phyloP scores from a whole-genome alignment of 2,113 vertebrate genomes.

The Alexandromys fortis region DNA sequence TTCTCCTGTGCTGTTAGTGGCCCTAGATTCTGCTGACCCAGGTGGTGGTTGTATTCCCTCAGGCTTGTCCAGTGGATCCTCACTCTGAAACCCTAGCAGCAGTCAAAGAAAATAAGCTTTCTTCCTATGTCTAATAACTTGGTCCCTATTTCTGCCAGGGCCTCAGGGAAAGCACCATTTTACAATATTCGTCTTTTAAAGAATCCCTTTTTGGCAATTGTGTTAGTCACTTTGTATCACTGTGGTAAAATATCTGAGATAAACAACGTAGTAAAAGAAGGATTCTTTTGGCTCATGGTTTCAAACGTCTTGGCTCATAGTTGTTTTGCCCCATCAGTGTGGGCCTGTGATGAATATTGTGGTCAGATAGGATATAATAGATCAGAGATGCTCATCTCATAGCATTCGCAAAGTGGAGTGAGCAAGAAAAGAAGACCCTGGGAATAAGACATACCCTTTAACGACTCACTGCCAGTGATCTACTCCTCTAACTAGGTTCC shows the following conservation, averaged over 20 bases:
- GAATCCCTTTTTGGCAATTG: not conserved
- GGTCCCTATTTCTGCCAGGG: not conserved
- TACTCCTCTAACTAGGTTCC: not conserved
- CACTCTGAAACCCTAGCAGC: not conserved
- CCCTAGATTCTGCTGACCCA: not conserved
- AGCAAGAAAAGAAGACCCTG: not conserved
- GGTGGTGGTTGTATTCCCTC: not conserved
- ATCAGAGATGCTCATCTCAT: not conserved
- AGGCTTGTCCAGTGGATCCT: not conserved
- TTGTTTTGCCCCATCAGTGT: not conserved
- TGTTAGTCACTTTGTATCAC: not conserved
- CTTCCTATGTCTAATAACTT: not conserved
- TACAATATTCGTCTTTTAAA: not conserved
- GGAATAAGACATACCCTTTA: not conserved
- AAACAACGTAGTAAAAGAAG: not conserved
- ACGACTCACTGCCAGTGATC: not conserved
- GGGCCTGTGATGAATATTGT: not conserved
- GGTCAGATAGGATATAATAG: not conserved
- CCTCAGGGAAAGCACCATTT: not conserved
- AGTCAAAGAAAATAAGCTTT: not conserved
- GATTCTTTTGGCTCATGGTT: not conserved
- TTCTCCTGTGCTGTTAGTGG: not conserved
- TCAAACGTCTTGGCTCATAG: not conserved
- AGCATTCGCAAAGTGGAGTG: not conserved
- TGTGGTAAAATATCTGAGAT: not conserved